Base-by-base conservation (phyloP, 1,140 invertebrate species). In the Bradysia coprophila region DNA sequence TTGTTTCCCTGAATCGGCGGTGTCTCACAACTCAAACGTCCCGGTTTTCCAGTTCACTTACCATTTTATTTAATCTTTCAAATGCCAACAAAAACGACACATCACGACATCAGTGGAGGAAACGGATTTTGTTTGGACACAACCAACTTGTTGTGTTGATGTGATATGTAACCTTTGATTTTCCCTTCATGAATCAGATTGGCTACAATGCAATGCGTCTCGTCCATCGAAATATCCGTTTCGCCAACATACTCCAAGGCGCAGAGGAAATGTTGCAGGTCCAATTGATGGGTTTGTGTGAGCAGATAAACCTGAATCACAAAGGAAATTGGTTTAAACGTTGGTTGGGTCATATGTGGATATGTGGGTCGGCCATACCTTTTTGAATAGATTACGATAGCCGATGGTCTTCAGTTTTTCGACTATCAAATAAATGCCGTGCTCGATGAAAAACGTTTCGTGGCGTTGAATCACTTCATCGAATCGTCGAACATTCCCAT, bases 111-210 rank as follows among this genome's bases (percentile, higher is more conserved):
- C 10, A 87, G 57, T 22, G 71, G 63, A 16, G 94, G 93, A 62
- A 98, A 98, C 13, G 94, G 81, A 68, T 92, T 93, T 56, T 91
- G 83, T 64, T 98, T 98, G 48, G 91, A 95, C 32, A 98, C 81
- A 38, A 98, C 93, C 38, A 98, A 67, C 65, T 96, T 97, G 57
- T 94, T 82, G 63, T 98, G 93, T 45, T 90, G 84, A 64, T 94
- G 81, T 0, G 92, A 96, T 55, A 98, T 95, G 58, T 98, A 98
- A 1, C 95, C 94, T 61, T 97, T 88, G 45, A 91, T 84, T 66
- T 86, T 87, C 2, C 85, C 88, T 58, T 95, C 90, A 59, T 78
- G 88, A 54, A 98, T 98, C 20, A 98, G 71, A 69, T 96, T 97
- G 1, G 91, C 88, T 10, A 98, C 73, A 55, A 98, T 88, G 65